phyloP scores from a whole-genome alignment of 1,140 invertebrate species.

The Aphelenchoides besseyi region DNA sequence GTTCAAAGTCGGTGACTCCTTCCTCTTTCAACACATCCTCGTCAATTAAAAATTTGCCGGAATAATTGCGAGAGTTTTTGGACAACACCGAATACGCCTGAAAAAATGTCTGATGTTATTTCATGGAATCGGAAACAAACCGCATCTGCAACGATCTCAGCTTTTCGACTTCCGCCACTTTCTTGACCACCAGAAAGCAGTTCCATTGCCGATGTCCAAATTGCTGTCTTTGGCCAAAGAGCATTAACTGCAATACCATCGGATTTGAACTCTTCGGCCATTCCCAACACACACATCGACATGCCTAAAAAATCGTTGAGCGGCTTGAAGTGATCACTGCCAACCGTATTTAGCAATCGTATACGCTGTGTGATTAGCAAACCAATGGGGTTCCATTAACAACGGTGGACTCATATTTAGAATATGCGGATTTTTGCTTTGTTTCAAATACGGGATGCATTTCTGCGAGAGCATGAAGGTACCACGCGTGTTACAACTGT shows the following conservation, averaged over 20 bases:
- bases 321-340: not conserved
- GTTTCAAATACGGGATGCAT: conserved; percentile 83
- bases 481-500: conserved; percentile 82
- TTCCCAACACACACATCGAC: conserved; percentile 93
- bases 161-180: conserved; percentile 71
- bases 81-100: conserved; percentile 79
- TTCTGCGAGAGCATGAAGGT: conserved; percentile 86
- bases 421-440: conserved; percentile 87
- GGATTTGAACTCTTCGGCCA: conserved; percentile 83
- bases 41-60: conserved; percentile 89
- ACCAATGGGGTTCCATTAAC: conserved; percentile 84
- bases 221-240: conserved; percentile 76
- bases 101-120: conserved; percentile 61
- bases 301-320: conserved; percentile 98
- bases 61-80: conserved; percentile 74
- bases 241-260: conserved; percentile 89
- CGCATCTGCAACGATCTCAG: conserved; percentile 80
- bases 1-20: conserved; percentile 78
- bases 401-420: conserved; percentile 91
- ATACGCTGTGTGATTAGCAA: conserved; percentile 86
- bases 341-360: conserved; percentile 92
- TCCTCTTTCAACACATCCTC: conserved; percentile 79
- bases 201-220: conserved; percentile 90
- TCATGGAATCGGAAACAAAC: not conserved
- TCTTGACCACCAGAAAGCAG: conserved; percentile 78